Percentiles rank a stretch among this genome's conserved stretches.
Conservation (phyloP, 2,888 invertebrate genomes). For the Drosophila gaucha region DNA sequence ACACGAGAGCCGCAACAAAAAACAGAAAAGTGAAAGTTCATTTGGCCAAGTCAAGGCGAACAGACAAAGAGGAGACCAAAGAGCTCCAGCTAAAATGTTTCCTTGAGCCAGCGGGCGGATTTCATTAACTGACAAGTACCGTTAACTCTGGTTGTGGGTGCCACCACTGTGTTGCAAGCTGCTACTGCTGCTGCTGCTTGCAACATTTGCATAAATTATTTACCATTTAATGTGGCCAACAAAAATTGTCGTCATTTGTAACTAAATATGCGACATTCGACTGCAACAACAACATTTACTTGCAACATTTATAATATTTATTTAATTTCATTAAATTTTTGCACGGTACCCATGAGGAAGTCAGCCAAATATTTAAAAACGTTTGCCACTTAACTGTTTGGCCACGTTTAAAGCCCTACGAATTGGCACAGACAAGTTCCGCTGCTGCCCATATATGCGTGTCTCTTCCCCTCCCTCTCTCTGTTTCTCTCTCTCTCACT, state of each 20-base stretch:
- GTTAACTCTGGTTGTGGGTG: slow-evolving; percentile 28
- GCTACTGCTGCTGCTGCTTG: slow-evolving; percentile 62
- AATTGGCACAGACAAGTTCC: slow-evolving; percentile 41
- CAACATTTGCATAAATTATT: slow-evolving; percentile 79
- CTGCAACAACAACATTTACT: slow-evolving; percentile 27
- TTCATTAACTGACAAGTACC: slow-evolving; percentile 68
- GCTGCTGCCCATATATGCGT: slow-evolving; percentile 15
- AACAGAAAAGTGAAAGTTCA: slow-evolving; percentile 78
- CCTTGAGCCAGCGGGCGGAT: slow-evolving; percentile 77
- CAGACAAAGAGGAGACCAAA: slow-evolving; percentile 46
- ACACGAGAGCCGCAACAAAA: slow-evolving; percentile 37
- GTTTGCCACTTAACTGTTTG: slow-evolving; percentile 62
- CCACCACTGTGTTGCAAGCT: slow-evolving; percentile 30
- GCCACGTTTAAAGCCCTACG: slow-evolving; percentile 52
- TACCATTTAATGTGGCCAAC: slow-evolving; percentile 75
- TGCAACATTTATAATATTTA: slow-evolving; percentile 57
- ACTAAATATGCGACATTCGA: slow-evolving; percentile 70
- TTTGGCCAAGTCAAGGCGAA: slow-evolving; percentile 74
- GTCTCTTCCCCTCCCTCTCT: neutral
- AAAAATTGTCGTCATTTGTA: slow-evolving; percentile 77
- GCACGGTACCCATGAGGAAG: slow-evolving; percentile 75
- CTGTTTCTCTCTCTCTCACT: neutral
- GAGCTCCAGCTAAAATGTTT: slow-evolving; percentile 43
- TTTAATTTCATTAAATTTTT: slow-evolving; percentile 77
- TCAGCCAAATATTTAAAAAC: slow-evolving; percentile 50